Evolutionary conservation across 2,113 vertebrate genomes (phyloP).

Genomic region (Donacobius atricapilla): DNA sequence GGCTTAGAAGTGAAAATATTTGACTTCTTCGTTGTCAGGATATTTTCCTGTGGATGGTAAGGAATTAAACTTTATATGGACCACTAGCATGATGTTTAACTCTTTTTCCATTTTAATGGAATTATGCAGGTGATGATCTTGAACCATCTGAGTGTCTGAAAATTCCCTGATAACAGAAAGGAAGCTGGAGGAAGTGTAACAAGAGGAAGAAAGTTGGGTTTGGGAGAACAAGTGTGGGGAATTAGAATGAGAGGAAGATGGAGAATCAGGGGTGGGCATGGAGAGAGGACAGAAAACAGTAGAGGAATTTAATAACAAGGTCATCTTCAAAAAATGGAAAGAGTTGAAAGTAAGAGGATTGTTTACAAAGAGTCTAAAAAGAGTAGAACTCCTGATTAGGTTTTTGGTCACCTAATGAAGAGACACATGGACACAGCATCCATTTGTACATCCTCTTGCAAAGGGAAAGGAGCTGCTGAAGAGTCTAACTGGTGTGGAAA

Average conservation of each 20-base stretch:
- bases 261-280: background rate
- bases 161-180: background rate
- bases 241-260: background rate
- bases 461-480: background rate
- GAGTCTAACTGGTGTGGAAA: background rate
- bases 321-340: background rate
- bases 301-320: background rate
- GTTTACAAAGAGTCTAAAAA: background rate
- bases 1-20: background rate
- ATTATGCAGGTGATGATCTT: background rate
- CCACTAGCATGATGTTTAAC: background rate
- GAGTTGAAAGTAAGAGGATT: background rate
- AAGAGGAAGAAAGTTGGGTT: background rate
- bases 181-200: background rate
- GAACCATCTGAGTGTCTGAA: background rate
- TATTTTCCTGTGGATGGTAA: background rate
- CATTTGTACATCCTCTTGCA: background rate
- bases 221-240: background rate
- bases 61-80: background rate
- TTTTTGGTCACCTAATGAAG: background rate
- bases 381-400: background rate
- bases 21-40: background rate
- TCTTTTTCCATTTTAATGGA: background rate
- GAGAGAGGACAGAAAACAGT: background rate
- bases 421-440: background rate